Percentiles rank a stretch among this genome's conserved stretches.
Evolutionary conservation across 1,140 invertebrate genomes (phyloP).

Genomic region (Periplaneta americana): DNA sequence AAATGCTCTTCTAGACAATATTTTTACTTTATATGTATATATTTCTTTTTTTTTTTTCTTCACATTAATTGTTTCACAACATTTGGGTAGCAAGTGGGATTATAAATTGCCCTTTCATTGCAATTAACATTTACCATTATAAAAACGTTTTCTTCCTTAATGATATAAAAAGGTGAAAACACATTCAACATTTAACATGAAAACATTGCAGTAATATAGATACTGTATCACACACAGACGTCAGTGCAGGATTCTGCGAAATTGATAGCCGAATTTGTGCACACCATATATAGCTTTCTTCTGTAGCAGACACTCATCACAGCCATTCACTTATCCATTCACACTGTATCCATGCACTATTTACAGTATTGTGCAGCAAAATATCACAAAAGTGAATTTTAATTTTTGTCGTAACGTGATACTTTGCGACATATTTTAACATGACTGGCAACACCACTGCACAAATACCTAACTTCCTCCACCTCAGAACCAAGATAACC

Average conservation of each 20-base stretch:
- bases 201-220: neutral
- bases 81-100: neutral
- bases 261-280: neutral
- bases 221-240: neutral
- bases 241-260: neutral
- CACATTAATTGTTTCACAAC: neutral
- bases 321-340: neutral
- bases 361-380: neutral
- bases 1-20: too few relatives aligned
- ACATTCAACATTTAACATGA: neutral
- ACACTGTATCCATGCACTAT: neutral
- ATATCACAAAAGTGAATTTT: neutral
- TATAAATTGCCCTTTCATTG: neutral
- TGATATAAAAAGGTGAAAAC: neutral
- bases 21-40: neutral
- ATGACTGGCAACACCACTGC: neutral
- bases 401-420: neutral
- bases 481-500: neutral
- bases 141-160: neutral
- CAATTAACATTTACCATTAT: neutral
- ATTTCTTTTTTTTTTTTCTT: neutral
- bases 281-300: neutral
- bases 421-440: neutral
- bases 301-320: neutral
- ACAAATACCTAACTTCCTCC: neutral